Evolutionary conservation across 2,888 invertebrate species (phyloP), one percentile per base, ranked within the genome.

Genomic region (Chalcis sispes): DNA sequence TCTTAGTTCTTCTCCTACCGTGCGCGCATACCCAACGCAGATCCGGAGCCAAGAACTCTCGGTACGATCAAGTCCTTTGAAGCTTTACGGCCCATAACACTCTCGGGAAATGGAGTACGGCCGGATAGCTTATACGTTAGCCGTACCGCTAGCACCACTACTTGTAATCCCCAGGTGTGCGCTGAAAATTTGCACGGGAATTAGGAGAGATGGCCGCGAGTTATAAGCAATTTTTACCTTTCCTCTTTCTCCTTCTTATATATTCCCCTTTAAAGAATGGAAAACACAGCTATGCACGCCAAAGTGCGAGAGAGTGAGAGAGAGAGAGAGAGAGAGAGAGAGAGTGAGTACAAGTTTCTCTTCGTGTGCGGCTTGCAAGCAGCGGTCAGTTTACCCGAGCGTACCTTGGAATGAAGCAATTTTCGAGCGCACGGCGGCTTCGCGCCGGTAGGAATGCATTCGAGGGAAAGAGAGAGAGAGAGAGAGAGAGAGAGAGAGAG

Each of bases 171-270:
- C 64, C 61, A 70, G 66, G 66, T 77, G 73, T 56, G 59, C 62
- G 32, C 67, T 71, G 59, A 18, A 72, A 76, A 76, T 72, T 76
- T 76, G 25, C 61, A 10, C 40, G 36, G n/a, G 59, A 77, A 71
- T 77, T 71, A 66, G 61, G 64, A 72, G 67, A 56, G 62, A 72
- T 56, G 56, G 64, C 27, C 50, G 46, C 61, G 67, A 65, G 65
- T 29, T 52, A 25, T 52, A 20, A 27, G 62, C 18, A 1, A 58
- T 25, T 66, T 59, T 67, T 18, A 42, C 32, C 23, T 65, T 10
- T 13, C 36, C 13, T 58, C 7, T 25, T 4, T 20, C 40, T 13
- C 13, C 20, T 10, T 15, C 46, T 62, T 8, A n/a, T n/a, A n/a
- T n/a, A n/a, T n/a, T n/a, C n/a, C n/a, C n/a, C n/a, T 29, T 62